phyloP scores from a whole-genome alignment of 2,888 invertebrate species.

The Polyommatus iphigenia region DNA sequence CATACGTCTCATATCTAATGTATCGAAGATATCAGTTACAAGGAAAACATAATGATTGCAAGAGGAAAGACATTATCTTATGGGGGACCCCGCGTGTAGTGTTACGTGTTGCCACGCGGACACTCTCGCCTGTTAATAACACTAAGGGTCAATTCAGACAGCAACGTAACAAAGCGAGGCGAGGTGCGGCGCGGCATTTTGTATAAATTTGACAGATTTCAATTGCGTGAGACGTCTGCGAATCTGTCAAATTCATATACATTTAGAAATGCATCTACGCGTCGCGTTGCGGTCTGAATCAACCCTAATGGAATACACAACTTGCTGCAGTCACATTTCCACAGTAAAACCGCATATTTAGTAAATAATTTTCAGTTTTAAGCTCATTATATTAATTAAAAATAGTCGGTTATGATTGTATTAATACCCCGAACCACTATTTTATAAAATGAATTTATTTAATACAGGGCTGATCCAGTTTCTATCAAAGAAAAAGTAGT shows the following conservation, averaged over 20 bases:
- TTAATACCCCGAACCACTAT: no score
- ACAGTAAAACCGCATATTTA: background rate
- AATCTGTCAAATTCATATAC: no score
- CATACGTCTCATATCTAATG: background rate
- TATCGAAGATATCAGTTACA: background rate
- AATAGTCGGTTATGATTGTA: background rate
- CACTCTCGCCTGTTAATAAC: constrained; percentile 23
- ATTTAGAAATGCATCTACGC: no score
- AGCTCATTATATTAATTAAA: background rate
- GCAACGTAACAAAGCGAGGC: no score
- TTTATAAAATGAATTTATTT: no score
- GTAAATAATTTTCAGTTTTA: background rate
- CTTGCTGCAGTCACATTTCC: background rate
- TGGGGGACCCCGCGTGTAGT: background rate
- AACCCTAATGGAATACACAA: background rate
- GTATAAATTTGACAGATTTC: no score
- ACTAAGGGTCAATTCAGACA: no score
- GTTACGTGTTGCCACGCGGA: constrained; percentile 13
- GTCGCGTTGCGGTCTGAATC: no score
- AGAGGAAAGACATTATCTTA: background rate
- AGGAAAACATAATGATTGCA: constrained; percentile 21
- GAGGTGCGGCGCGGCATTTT: no score
- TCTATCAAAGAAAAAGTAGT: no score
- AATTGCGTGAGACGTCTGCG: no score
- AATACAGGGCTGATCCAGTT: no score